Percentiles rank a stretch among this genome's conserved stretches.
phyloP scores from a whole-genome alignment of 2,888 invertebrate genomes.

The Galerucella calmariensis region DNA sequence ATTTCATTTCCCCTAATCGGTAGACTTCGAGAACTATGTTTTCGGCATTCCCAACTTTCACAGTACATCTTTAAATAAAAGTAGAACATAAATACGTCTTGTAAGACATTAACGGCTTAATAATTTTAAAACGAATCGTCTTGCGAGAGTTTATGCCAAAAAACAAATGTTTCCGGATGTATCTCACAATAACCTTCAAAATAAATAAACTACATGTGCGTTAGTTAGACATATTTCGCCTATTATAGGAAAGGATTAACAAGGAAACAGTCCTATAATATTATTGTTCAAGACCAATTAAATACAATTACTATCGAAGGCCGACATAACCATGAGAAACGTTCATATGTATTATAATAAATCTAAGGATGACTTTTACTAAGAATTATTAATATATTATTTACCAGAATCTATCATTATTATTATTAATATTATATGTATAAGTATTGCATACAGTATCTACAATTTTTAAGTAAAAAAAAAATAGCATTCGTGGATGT shows the following conservation, averaged over 20 bases:
- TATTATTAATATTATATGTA: too few relatives aligned
- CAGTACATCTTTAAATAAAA: not conserved
- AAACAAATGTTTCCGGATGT: not conserved
- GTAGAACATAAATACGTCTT: not conserved
- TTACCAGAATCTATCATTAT: not conserved
- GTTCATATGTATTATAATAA: not conserved
- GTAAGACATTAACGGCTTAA: not conserved
- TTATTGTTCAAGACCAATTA: not conserved
- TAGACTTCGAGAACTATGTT: slow-evolving; percentile 5
- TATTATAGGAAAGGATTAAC: not conserved
- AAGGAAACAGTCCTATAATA: too few relatives aligned
- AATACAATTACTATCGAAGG: not conserved
- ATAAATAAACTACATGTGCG: not conserved
- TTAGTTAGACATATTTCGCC: not conserved
- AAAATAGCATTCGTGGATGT: too few relatives aligned
- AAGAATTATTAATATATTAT: not conserved
- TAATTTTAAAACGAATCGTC: not conserved
- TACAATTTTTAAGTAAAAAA: too few relatives aligned
- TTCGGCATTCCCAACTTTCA: not conserved
- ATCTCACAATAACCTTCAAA: not conserved
- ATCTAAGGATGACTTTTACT: not conserved
- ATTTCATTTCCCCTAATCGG: not conserved
- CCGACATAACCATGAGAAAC: not conserved
- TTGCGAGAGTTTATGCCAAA: not conserved
- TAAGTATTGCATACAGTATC: too few relatives aligned